Percentiles rank a stretch among this genome's conserved stretches.
Evolutionary conservation across 1,140 invertebrate species (phyloP).

Genomic region (Drosophila parvula): DNA sequence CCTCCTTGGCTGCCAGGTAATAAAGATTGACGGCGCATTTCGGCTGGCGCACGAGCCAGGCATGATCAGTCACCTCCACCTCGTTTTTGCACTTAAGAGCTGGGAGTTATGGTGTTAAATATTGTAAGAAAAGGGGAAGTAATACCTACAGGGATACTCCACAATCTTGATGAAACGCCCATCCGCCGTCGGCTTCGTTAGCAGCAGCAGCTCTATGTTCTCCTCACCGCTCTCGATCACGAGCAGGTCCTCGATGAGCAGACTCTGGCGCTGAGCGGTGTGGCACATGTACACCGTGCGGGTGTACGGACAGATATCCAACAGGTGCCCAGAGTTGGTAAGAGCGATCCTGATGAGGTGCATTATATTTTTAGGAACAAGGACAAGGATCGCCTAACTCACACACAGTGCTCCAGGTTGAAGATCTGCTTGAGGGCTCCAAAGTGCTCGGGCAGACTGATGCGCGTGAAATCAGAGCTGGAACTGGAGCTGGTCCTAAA

Average conservation of each 20-base stretch:
- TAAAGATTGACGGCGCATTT: constrained; percentile 81
- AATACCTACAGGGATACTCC: constrained; percentile 76
- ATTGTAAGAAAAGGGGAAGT: too few relatives aligned
- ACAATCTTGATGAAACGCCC: constrained; percentile 70
- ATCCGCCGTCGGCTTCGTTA: constrained; percentile 58
- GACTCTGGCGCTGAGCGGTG: not conserved
- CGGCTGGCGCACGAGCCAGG: constrained; percentile 77
- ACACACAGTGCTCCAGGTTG: constrained; percentile 75
- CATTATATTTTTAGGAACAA: not conserved
- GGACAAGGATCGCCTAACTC: constrained; percentile 13
- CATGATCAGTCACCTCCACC: constrained; percentile 62
- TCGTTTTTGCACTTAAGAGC: constrained; percentile 77
- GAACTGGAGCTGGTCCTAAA: constrained; percentile 27
- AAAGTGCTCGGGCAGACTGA: constrained; percentile 51
- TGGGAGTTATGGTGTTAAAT: constrained; percentile 9
- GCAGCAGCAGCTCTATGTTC: constrained; percentile 67
- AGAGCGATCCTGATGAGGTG: constrained; percentile 58
- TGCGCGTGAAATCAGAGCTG: constrained; percentile 40
- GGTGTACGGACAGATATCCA: constrained; percentile 78
- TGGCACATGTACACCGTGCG: constrained; percentile 40
- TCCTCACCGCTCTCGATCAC: constrained; percentile 76
- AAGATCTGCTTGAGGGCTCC: constrained; percentile 66
- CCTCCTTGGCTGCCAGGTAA: constrained; percentile 62
- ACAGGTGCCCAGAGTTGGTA: constrained; percentile 66
- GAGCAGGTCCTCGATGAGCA: constrained; percentile 73